phyloP scores from a whole-genome alignment of 1,140 invertebrate species.

The Psilanteris sp. region DNA sequence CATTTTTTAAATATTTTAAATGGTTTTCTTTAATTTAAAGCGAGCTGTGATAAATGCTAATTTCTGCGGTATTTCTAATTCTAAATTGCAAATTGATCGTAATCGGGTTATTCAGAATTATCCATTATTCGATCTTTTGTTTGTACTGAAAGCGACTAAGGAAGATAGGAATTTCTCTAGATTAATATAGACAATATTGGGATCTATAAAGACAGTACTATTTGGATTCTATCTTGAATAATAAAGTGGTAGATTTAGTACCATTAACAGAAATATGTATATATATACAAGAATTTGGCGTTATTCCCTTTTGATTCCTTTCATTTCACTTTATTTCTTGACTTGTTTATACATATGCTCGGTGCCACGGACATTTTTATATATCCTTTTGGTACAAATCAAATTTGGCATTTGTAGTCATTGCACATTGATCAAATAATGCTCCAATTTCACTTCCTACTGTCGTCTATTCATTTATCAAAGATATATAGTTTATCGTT shows the following conservation, averaged over 20 bases:
- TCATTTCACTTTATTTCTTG: conserved; percentile 35
- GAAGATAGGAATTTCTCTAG: conserved; percentile 46
- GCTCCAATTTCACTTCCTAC: conserved; percentile 1
- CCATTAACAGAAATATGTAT: conserved; percentile 42
- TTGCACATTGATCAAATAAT: conserved; percentile 15
- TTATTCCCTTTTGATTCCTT: conserved; percentile 35
- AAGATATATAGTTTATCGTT: no score
- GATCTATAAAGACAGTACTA: conserved; percentile 47
- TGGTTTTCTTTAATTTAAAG: no score
- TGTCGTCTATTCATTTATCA: background rate
- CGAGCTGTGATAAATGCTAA: conserved; percentile 25
- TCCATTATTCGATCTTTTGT: conserved; percentile 56
- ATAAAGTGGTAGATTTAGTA: conserved; percentile 57
- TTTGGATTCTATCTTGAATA: conserved; percentile 50
- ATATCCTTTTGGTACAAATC: conserved; percentile 9
- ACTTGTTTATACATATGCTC: conserved; percentile 34
- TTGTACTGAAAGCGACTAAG: conserved; percentile 47
- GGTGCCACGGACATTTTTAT: conserved; percentile 7
- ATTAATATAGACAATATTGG: conserved; percentile 40
- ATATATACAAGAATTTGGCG: conserved; percentile 34
- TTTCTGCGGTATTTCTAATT: conserved; percentile 41
- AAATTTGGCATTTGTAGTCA: background rate
- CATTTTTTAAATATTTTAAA: no score
- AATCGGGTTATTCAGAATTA: conserved; percentile 55
- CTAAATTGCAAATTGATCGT: conserved; percentile 33